Evolutionary conservation across 2,888 invertebrate species (phyloP).

Genomic region (Limenitis camilla): DNA sequence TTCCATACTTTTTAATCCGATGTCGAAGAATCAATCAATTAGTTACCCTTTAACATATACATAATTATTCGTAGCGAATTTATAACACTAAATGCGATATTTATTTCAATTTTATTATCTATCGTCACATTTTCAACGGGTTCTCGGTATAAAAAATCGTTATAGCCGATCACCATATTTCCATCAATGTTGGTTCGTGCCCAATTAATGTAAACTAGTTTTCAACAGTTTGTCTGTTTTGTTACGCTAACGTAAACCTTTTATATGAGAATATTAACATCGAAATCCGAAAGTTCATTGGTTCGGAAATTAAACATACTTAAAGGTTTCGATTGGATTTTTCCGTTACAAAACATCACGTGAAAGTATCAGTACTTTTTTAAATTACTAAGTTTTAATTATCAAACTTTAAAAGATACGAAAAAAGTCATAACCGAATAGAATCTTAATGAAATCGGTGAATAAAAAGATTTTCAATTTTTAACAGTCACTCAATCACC

Average conservation of each 20-base stretch:
- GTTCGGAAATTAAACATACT: background rate
- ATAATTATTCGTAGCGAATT: constrained; percentile 4
- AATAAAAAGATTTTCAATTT: too few relatives aligned
- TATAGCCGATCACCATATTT: constrained; percentile 9
- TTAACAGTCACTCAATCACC: too few relatives aligned
- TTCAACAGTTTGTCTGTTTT: constrained; percentile 19
- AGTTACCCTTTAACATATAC: background rate
- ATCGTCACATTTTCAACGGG: constrained; percentile 10
- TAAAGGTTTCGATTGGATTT: too few relatives aligned
- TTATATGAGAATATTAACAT: constrained; percentile 15
- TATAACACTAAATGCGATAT: constrained; percentile 4
- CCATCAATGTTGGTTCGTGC: constrained; percentile 13
- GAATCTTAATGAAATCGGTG: too few relatives aligned
- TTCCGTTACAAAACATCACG: too few relatives aligned
- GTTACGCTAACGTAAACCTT: constrained; percentile 20
- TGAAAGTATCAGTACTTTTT: too few relatives aligned
- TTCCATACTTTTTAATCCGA: too few relatives aligned
- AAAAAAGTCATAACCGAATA: too few relatives aligned
- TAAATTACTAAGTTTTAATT: too few relatives aligned
- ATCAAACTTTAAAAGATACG: too few relatives aligned
- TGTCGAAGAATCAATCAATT: too few relatives aligned
- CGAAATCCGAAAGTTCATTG: constrained; percentile 6
- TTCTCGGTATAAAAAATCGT: constrained; percentile 12
- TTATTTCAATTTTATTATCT: constrained; percentile 15
- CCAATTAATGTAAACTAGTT: constrained; percentile 18